Base-by-base conservation (phyloP, 1,140 invertebrate genomes). In the Conus betulinus region DNA sequence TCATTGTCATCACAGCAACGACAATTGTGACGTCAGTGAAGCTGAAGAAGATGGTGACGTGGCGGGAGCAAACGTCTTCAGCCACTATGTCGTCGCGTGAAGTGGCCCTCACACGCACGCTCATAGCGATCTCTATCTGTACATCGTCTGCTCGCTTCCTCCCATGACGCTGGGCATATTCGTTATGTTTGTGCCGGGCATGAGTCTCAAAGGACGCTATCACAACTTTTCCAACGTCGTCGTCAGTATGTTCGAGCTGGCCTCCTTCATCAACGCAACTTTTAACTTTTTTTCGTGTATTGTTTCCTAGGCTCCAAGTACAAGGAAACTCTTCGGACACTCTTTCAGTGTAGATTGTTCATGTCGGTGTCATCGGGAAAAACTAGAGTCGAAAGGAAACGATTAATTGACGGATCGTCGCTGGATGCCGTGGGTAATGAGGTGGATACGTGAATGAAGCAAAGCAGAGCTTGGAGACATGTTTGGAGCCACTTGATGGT, bases 231-330 rank as follows among this genome's bases (percentile, higher is more conserved):
- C 39, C 81, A 83, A 83, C 6, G 5, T 83, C 8, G 23, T 52
- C 4, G 23, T 57, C 39, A 55, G 51, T 20, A 83, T 23, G 10
- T 83, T 57, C 10, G 51, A 83, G n/a, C 11, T 83, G 10, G 51
- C 53, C 6, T 83, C 81, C 23, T 83, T 23, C 81, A 55, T 83
- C 5, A 83, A 83, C 23, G 39, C 81, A 3, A 51, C 81, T n/a
- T 27, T 83, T n/a, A 83, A 83, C n/a, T 83, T 83, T 83, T 83
- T 52, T 83, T 83, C 23, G 53, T 83, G 23, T 83, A 83, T 55
- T 83, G 15, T n/a, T 55, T 13, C 20, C 13, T 83, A 13, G 81
- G 81, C 8, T 20, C 81, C 13, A 83, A 83, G 25, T 83, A 55
- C 39, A 52, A 55, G 51, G 13, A 83, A 51, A 83, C 81, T 6